These are phyloP conservation scores for Helogale parvula DNA, from an alignment of 2,113 vertebrate genomes.

Conservation along the genomic window DNA sequence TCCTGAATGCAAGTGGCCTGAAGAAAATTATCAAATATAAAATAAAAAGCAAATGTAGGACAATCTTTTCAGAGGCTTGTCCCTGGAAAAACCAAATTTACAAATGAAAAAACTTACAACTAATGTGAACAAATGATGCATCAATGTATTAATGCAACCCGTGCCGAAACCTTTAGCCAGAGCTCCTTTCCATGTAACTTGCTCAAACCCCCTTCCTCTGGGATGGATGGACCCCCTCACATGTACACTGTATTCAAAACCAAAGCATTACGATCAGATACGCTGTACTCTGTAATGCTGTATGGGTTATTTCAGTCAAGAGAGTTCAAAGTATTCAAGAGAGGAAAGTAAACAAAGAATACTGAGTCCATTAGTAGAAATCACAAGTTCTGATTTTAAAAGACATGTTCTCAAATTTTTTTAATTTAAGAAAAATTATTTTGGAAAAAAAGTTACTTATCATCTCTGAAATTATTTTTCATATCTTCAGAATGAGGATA, in stretches of 20 bases:
- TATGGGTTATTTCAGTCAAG: background rate
- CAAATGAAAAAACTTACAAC: background rate
- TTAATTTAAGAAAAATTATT: background rate
- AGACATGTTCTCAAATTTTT: background rate
- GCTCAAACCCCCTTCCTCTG: background rate
- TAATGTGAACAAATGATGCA: background rate
- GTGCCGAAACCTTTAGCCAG: background rate
- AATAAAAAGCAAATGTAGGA: background rate
- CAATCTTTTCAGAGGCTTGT: conserved; percentile 19
- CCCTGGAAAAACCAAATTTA: background rate
- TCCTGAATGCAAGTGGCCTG: background rate
- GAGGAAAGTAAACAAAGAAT: background rate
- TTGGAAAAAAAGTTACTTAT: background rate
- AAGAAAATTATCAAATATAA: conserved; percentile 44
- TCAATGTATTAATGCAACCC: background rate
- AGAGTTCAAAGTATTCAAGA: background rate
- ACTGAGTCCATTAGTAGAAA: background rate
- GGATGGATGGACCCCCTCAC: background rate
- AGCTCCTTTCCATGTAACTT: background rate
- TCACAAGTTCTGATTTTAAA: conserved; percentile 30
- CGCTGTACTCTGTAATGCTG: background rate
- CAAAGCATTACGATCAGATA: background rate
- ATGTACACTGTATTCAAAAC: background rate
- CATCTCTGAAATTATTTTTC: background rate
- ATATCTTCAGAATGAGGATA: background rate